Percentiles rank a stretch among this genome's conserved stretches.
These are phyloP conservation scores for Luperina nickerlii DNA, from an alignment of 2,888 invertebrate genomes.

Conservation along the genomic window DNA sequence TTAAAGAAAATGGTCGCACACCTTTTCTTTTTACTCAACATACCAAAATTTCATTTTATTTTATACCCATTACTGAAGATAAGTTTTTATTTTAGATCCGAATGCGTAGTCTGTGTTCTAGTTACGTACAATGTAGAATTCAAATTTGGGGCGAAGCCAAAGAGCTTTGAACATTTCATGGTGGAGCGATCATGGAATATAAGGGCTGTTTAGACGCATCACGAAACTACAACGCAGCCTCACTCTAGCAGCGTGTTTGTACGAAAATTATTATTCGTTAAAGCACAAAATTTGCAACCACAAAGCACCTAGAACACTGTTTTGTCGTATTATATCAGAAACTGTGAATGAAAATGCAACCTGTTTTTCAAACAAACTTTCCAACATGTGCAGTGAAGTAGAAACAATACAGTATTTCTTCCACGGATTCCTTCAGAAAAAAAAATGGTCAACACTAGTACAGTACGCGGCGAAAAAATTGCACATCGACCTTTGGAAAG, in stretches of 20 bases:
- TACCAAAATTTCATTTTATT: conserved; percentile 59
- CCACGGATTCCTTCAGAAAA: conserved; percentile 20
- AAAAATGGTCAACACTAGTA: conserved; percentile 23
- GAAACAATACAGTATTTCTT: background rate
- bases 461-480: no score
- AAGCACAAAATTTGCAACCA: background rate
- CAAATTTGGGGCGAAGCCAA: conserved; percentile 61
- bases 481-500: no score
- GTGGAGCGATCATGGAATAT: conserved; percentile 36
- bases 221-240: background rate
- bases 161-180: conserved; percentile 54
- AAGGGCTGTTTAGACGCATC: conserved; percentile 27
- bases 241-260: background rate
- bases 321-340: background rate
- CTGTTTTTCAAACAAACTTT: background rate
- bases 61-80: conserved; percentile 54
- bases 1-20: conserved; percentile 37
- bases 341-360: background rate
- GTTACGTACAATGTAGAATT: conserved; percentile 60
- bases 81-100: conserved; percentile 59
- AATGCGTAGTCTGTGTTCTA: conserved; percentile 52
- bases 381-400: background rate
- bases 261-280: conserved; percentile 12
- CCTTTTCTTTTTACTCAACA: conserved; percentile 26
- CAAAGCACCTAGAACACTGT: background rate